Base-by-base conservation (phyloP, 2,113 vertebrate genomes). In the Equus przewalskii region DNA sequence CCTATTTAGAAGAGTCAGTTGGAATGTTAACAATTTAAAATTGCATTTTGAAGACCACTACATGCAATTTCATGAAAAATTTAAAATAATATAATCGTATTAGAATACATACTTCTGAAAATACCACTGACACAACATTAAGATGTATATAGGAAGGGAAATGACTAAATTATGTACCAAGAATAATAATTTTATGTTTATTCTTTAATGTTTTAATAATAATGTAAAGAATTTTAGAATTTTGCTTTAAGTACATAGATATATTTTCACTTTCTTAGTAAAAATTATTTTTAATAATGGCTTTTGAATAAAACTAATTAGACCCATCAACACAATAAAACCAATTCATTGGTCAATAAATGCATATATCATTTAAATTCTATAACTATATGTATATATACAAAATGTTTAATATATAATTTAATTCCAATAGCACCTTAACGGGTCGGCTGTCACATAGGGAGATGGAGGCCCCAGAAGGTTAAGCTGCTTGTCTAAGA, bases 401-500 rank as follows among this genome's bases (percentile, higher is more conserved):
- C 36, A 56, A 46, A 49, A 49, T 11, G 11, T 49, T 49, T 49
- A 49, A 49, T 49, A 49, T 49, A 49, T 49, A 49, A 49, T 49
- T 49, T 49, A 49, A 49, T 49, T 4, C 21, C 28, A 16, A 0
- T 2, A 28, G 64, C 18, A 9, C 4, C 3, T 1, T 8, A 28
- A 41, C 46, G 46, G 9, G 6, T 1, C 1, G 1, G 51, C 16
- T 30, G 83, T 54, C n/a, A 7, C 12, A 0, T 14, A n/a, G 44
- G 30, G 16, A 22, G 1, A 12, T 4, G 6, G 5, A 33, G 26
- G 33, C 4, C 44, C 15, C 9, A 1, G 18, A 58, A 46, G 1
- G 41, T 15, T 11, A 8, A 19, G 65, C 21, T 0, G 0, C 6
- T 15, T 5, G 6, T 16, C 15, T 22, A 1, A 18, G 14, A 13